Percentiles rank a stretch among this genome's conserved stretches.
Conservation (phyloP, 2,888 invertebrate species). For the Dioctria linearis region DNA sequence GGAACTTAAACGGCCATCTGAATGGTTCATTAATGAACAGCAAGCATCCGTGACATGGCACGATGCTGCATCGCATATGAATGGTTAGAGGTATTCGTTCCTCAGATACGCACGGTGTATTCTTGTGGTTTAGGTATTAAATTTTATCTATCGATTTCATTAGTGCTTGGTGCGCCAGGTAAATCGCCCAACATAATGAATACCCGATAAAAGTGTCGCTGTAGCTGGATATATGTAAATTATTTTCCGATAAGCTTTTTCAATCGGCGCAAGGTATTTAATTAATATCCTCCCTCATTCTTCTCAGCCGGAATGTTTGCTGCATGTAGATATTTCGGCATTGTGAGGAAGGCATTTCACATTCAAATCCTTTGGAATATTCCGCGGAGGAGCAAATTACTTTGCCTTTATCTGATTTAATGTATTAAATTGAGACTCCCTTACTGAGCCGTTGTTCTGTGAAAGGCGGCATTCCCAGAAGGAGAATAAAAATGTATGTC, state of each 20-base stretch:
- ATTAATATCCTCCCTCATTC: background rate
- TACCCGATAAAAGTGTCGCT: background rate
- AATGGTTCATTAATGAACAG: background rate
- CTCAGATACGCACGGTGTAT: background rate
- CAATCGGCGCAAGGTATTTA: background rate
- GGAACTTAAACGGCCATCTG: background rate
- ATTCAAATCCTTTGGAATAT: too few relatives aligned
- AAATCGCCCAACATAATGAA: constrained; percentile 13
- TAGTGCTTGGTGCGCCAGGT: constrained; percentile 4
- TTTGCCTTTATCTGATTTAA: too few relatives aligned
- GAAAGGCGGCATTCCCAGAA: too few relatives aligned
- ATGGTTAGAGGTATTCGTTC: constrained; percentile 11
- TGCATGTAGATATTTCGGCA: too few relatives aligned
- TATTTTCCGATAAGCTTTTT: constrained; percentile 31
- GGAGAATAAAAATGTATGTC: too few relatives aligned
- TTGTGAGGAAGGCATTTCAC: too few relatives aligned
- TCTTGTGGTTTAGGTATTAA: background rate
- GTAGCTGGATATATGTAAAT: constrained; percentile 1
- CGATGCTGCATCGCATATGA: background rate
- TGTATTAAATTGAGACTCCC: too few relatives aligned
- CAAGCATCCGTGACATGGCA: background rate
- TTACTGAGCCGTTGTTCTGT: too few relatives aligned
- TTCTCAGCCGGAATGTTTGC: background rate
- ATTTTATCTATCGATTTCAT: constrained; percentile 7
- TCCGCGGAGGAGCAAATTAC: too few relatives aligned